Conservation (phyloP, 2,888 invertebrate genomes). For the Tachystola acroxantha region DNA sequence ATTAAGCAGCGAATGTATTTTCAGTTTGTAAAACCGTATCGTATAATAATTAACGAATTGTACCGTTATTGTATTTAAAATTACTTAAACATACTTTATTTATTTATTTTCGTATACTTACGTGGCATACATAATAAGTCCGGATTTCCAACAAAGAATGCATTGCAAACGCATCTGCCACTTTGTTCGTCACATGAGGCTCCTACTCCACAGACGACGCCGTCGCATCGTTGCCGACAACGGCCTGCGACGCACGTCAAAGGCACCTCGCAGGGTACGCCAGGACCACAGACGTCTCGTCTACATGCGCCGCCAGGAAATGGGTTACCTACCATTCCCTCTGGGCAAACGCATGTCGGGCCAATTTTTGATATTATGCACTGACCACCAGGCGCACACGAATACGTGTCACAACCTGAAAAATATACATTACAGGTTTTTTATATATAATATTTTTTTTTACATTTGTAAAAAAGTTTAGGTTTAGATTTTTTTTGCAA, state of each 20-base stretch:
- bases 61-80: not conserved
- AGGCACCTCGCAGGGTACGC: slow-evolving; percentile 86
- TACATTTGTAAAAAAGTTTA: no score
- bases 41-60: not conserved
- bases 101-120: slow-evolving; percentile 74
- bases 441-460: not conserved
- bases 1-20: no score
- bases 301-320: slow-evolving; percentile 93
- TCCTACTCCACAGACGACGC: slow-evolving; percentile 91
- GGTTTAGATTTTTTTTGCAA: no score
- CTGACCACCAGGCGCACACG: slow-evolving; percentile 89
- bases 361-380: slow-evolving; percentile 91
- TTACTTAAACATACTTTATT: slow-evolving; percentile 1
- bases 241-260: slow-evolving; percentile 91
- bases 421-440: slow-evolving; percentile 14
- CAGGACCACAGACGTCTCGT: slow-evolving; percentile 88
- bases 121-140: slow-evolving; percentile 94
- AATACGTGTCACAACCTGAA: slow-evolving; percentile 85
- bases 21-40: not conserved
- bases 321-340: slow-evolving; percentile 92
- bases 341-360: slow-evolving; percentile 92
- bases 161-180: slow-evolving; percentile 91
- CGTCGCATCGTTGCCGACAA: slow-evolving; percentile 93
- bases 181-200: slow-evolving; percentile 89
- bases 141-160: slow-evolving; percentile 93